A percentile compares a stretch with the other conserved stretches of the same genome.
phyloP scores from a whole-genome alignment of 2,888 invertebrate genomes.

The Polylopha cassiicola region DNA sequence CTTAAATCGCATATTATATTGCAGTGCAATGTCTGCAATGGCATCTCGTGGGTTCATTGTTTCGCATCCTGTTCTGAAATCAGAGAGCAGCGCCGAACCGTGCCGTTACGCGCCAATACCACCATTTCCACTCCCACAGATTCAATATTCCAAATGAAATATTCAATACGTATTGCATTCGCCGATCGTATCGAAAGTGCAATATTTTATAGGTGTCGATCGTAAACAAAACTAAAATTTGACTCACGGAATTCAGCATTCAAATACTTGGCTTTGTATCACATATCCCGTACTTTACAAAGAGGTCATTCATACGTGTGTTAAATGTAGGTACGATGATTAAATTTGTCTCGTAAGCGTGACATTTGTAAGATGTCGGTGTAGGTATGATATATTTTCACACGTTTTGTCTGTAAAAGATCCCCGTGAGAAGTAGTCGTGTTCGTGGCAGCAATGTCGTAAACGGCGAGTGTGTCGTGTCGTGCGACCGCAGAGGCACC shows the following conservation, averaged over 20 bases:
- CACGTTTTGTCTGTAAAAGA: too few relatives aligned
- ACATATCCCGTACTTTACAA: not conserved
- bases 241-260: constrained; percentile 16
- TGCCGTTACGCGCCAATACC: constrained; percentile 22
- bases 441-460: too few relatives aligned
- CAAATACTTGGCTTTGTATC: constrained; percentile 6
- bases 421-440: too few relatives aligned
- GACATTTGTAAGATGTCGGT: too few relatives aligned
- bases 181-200: constrained; percentile 44
- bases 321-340: too few relatives aligned
- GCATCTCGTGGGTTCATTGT: constrained; percentile 21
- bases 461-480: too few relatives aligned
- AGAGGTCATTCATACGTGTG: too few relatives aligned
- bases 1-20: not conserved
- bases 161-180: constrained; percentile 54
- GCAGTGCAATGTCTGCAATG: constrained; percentile 5
- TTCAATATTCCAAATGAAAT: constrained; percentile 61
- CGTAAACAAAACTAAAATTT: constrained; percentile 31
- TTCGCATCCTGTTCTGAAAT: constrained; percentile 24
- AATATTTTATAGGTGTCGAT: constrained; percentile 37
- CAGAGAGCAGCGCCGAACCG: constrained; percentile 26
- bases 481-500: too few relatives aligned
- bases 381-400: too few relatives aligned
- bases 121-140: constrained; percentile 29
- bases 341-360: too few relatives aligned